A percentile compares a stretch with the other conserved stretches of the same genome.
Evolutionary conservation across 2,888 invertebrate species (phyloP).

Genomic region (Monochamus alternatus): DNA sequence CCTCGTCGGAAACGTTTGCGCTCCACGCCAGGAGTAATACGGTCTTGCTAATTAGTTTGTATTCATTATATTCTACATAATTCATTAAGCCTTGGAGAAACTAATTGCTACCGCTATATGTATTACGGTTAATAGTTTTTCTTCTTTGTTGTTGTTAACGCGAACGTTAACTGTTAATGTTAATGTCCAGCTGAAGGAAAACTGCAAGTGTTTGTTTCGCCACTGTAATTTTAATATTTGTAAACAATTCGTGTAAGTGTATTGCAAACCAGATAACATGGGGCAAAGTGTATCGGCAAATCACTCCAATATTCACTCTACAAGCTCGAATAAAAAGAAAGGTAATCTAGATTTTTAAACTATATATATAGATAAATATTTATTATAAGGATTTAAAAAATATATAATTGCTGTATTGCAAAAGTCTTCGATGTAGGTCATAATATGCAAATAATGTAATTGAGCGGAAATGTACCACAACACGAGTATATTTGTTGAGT

Average conservation of each 20-base stretch:
- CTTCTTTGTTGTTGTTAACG: slow-evolving; percentile 4
- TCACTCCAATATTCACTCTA: slow-evolving; percentile 11
- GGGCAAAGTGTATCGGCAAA: slow-evolving; percentile 24
- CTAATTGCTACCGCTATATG: background rate
- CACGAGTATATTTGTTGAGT: no score
- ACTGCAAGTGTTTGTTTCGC: background rate
- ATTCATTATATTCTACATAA: slow-evolving; percentile 12
- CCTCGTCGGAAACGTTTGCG: slow-evolving; percentile 25
- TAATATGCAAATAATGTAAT: no score
- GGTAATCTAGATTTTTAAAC: slow-evolving; percentile 17
- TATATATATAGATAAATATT: no score
- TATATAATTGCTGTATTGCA: no score
- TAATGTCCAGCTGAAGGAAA: background rate
- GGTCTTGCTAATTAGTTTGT: slow-evolving; percentile 33
- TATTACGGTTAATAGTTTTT: background rate
- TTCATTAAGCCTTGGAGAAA: slow-evolving; percentile 27
- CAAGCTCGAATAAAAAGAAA: slow-evolving; percentile 25
- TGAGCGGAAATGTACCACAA: no score
- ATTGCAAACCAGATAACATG: slow-evolving; percentile 22
- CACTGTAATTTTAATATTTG: background rate
- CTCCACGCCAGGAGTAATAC: slow-evolving; percentile 1
- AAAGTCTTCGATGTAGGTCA: no score
- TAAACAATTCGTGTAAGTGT: slow-evolving; percentile 1
- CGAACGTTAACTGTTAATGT: slow-evolving; percentile 2
- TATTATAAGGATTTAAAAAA: no score